Evolutionary conservation across 2,888 invertebrate species (phyloP), one percentile per base, ranked within the genome.

Genomic region (Diarsia mendica): DNA sequence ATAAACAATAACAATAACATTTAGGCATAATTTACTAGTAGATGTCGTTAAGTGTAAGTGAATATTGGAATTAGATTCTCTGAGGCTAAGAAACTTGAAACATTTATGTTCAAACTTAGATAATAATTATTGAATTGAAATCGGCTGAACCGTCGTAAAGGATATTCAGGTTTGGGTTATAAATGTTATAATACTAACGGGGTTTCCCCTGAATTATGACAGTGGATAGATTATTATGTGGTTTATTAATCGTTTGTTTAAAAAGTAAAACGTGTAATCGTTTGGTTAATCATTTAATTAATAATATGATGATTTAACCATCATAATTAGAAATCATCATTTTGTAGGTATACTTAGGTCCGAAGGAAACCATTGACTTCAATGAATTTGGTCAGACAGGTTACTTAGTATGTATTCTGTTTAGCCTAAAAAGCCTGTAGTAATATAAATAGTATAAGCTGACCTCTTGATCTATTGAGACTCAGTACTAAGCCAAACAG

Each of bases 81-180:
- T 11, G 1, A 60, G 20, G 1, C 33, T n/a, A 20, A 49, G 49
- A 55, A 66, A 68, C 53, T 81, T 67, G 2, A 15, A 18, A 60
- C 23, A 79, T 79, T 81, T 53, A 23, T 79, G 67, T 78, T 74
- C 49, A 33, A 72, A 75, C n/a, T 82, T 63, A 28, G 58, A 55
- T 69, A 63, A 60, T 69, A n/a, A n/a, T n/a, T n/a, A 63, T 64
- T 75, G 46, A 72, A 68, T 72, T 20, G 46, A 18, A 63, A 79
- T 75, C n/a, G 8, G 6, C 51, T 60, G 15, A 79, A 55, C 3
- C 20, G 23, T 10, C 10, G 23, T 28, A 18, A n/a, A 28, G 39
- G 44, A 13, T 71, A 46, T 66, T 67, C 15, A 33, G 49, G 23
- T 44, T 49, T 55, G 0, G 4, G 6, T 78, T 10, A 9, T 28